Conservation (phyloP, 2,797 vertebrate species). For the Cephalopachus bancanus region DNA sequence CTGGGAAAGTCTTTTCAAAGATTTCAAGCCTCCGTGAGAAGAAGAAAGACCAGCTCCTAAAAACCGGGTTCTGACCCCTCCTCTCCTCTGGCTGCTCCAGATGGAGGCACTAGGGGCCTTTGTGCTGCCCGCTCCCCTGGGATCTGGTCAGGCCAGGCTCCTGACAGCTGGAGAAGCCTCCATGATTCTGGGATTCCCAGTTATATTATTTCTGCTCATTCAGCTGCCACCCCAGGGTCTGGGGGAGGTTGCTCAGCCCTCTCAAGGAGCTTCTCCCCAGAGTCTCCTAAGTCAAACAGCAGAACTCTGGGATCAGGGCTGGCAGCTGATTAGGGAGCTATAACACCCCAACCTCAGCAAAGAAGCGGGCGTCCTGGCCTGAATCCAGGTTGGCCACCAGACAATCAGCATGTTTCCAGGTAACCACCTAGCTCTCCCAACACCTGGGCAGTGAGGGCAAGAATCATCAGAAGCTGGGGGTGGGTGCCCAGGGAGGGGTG, state of each 20-base stretch:
- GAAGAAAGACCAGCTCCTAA: not conserved
- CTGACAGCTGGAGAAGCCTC: not conserved
- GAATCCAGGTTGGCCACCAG: not conserved
- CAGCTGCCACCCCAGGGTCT: not conserved
- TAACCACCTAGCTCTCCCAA: not conserved
- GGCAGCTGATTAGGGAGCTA: not conserved
- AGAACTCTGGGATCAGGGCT: not conserved
- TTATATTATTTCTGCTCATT: not conserved
- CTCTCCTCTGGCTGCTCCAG: not conserved
- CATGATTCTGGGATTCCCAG: not conserved
- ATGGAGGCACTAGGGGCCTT: not conserved
- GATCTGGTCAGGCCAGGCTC: not conserved
- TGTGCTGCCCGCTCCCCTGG: not conserved
- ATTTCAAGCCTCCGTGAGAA: not conserved
- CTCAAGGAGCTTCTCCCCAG: not conserved
- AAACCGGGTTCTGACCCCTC: constrained; percentile 19
- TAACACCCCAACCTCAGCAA: not conserved
- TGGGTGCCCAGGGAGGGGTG: not conserved
- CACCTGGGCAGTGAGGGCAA: not conserved
- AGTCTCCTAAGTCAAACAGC: not conserved
- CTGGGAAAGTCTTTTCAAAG: not conserved
- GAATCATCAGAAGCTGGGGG: not conserved
- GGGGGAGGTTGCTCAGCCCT: not conserved
- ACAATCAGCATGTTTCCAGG: constrained; percentile 2
- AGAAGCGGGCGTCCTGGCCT: not conserved